These are phyloP conservation scores for Galago senegalensis DNA, from an alignment of 2,797 vertebrate genomes.

Conservation along the genomic window DNA sequence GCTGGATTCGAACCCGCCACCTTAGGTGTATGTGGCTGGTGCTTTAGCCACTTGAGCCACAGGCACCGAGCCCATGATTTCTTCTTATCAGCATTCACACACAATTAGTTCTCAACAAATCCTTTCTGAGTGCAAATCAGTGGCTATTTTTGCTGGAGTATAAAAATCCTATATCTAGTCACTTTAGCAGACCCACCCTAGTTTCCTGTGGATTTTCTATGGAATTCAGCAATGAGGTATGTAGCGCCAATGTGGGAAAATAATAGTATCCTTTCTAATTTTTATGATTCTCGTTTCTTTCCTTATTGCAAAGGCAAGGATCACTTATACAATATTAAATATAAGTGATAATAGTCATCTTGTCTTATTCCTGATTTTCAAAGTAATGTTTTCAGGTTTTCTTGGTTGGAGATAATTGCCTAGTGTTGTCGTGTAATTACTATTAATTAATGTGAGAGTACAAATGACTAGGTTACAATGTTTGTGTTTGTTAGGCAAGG, in stretches of 20 bases:
- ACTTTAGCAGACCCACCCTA: not conserved
- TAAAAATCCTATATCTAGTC: not conserved
- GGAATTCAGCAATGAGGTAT: too few relatives aligned
- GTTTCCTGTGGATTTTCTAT: slow-evolving; percentile 27
- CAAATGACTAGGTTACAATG: too few relatives aligned
- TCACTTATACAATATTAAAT: not conserved
- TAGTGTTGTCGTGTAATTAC: not conserved
- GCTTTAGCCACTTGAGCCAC: too few relatives aligned
- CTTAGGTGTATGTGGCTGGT: too few relatives aligned
- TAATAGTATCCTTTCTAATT: slow-evolving; percentile 19
- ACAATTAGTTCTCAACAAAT: not conserved
- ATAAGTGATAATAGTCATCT: not conserved
- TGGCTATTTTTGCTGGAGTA: slow-evolving; percentile 19
- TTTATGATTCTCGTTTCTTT: slow-evolving; percentile 31
- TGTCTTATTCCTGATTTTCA: slow-evolving; percentile 45
- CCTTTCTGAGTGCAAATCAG: not conserved
- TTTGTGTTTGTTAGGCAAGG: too few relatives aligned
- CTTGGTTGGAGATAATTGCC: not conserved
- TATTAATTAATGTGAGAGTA: too few relatives aligned
- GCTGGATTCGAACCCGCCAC: too few relatives aligned
- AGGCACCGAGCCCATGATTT: not conserved
- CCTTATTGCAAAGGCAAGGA: slow-evolving; percentile 1
- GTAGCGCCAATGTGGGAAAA: too few relatives aligned
- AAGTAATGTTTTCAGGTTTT: slow-evolving; percentile 12
- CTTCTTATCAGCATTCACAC: not conserved